Evolutionary conservation across 2,888 invertebrate species (phyloP).

Genomic region (Drosophila conformis): DNA sequence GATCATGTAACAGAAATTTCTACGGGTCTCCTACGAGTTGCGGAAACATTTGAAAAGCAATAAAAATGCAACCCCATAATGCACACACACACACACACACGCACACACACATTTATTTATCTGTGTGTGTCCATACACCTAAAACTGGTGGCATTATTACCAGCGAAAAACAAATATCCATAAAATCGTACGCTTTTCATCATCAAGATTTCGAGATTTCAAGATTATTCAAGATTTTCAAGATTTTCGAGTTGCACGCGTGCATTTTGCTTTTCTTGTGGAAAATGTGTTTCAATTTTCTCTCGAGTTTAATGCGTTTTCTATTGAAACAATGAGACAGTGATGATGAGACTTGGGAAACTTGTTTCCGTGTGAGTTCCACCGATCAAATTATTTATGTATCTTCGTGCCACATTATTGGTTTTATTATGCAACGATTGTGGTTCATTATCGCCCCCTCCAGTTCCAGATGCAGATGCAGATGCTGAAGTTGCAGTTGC

Average conservation of each 20-base stretch:
- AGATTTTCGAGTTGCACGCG: not conserved
- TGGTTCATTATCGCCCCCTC: conserved; percentile 56
- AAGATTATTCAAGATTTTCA: not conserved
- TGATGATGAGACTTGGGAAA: conserved; percentile 36
- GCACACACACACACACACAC: not conserved
- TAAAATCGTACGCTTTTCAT: conserved; percentile 69
- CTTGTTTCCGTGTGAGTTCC: conserved; percentile 40
- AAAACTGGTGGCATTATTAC: conserved; percentile 68
- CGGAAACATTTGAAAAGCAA: conserved; percentile 80
- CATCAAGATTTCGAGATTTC: conserved; percentile 46
- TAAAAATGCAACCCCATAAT: conserved; percentile 74
- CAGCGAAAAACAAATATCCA: conserved; percentile 72
- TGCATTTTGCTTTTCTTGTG: conserved; percentile 59
- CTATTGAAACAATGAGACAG: conserved; percentile 75
- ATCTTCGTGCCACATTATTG: conserved; percentile 46
- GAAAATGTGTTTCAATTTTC: conserved; percentile 72
- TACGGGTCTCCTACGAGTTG: conserved; percentile 41
- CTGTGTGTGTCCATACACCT: not conserved
- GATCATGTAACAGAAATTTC: conserved; percentile 47
- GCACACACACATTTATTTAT: no score
- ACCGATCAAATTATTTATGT: conserved; percentile 48
- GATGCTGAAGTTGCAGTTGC: conserved; percentile 8
- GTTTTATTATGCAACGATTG: conserved; percentile 71
- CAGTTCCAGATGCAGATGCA: conserved; percentile 1
- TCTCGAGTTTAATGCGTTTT: conserved; percentile 78